phyloP scores from a whole-genome alignment of 2,113 vertebrate genomes.

The Hemiscyllium ocellatum region DNA sequence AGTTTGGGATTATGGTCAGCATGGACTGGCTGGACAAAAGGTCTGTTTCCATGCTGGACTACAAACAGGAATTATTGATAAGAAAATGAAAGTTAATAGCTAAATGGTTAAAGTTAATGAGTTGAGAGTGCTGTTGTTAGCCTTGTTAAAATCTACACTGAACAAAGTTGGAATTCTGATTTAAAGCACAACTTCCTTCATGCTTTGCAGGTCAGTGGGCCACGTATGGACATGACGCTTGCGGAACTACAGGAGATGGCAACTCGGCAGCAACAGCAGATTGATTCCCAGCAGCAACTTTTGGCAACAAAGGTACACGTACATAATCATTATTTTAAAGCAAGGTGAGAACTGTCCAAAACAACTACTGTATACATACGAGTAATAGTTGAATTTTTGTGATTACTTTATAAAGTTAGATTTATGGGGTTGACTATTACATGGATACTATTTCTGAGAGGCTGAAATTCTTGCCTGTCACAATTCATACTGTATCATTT shows the following conservation, averaged over 20 bases:
- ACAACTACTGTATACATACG: not conserved
- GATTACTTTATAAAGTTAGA: too few relatives aligned
- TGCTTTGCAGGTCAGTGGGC: slow-evolving; percentile 62
- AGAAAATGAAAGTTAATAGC: not conserved
- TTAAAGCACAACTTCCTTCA: not conserved
- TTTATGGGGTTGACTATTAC: too few relatives aligned
- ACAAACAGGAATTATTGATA: not conserved
- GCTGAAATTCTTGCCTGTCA: too few relatives aligned
- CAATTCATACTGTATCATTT: too few relatives aligned
- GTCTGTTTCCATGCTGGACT: too few relatives aligned
- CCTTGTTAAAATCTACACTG: not conserved
- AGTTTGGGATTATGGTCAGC: too few relatives aligned
- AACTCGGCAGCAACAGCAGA: slow-evolving; percentile 89
- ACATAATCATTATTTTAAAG: slow-evolving; percentile 38
- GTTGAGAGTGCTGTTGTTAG: not conserved
- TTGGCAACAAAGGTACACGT: slow-evolving; percentile 79
- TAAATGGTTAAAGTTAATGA: not conserved
- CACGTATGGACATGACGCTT: slow-evolving; percentile 90
- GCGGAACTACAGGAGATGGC: slow-evolving; percentile 96
- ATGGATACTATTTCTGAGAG: too few relatives aligned
- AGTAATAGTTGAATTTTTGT: too few relatives aligned
- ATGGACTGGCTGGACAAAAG: too few relatives aligned
- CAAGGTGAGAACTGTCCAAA: not conserved
- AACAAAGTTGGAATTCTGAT: not conserved
- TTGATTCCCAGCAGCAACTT: slow-evolving; percentile 86